A percentile compares a stretch with the other conserved stretches of the same genome.
Conservation (phyloP, 2,888 invertebrate genomes). For the Pocota personata region DNA sequence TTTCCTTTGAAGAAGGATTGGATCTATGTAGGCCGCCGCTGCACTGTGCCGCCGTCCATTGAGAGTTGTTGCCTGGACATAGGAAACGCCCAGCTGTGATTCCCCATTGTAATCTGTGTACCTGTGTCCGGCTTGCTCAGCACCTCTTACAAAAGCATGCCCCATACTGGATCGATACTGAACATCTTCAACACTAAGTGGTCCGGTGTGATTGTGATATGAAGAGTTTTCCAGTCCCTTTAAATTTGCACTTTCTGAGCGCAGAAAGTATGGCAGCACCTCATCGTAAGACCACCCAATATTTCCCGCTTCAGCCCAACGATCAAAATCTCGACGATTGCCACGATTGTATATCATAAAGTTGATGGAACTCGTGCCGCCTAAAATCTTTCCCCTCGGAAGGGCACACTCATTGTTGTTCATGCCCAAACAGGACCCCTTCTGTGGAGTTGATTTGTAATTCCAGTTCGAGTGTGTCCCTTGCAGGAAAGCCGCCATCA, state of each 20-base stretch:
- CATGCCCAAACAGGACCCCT: constrained; percentile 84
- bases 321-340: constrained; percentile 88
- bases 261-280: constrained; percentile 85
- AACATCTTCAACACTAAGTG: constrained; percentile 86
- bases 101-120: constrained; percentile 88
- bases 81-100: constrained; percentile 86
- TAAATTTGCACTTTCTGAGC: constrained; percentile 84
- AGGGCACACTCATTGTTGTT: constrained; percentile 81
- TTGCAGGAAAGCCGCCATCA: constrained; percentile 79
- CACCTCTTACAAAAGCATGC: constrained; percentile 85
- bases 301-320: constrained; percentile 87
- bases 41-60: constrained; percentile 87
- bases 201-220: constrained; percentile 86
- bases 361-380: constrained; percentile 86
- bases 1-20: constrained; percentile 81
- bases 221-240: constrained; percentile 83
- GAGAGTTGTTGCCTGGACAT: constrained; percentile 86
- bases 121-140: constrained; percentile 86
- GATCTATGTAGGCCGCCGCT: constrained; percentile 86
- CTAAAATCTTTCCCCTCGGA: constrained; percentile 85
- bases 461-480: constrained; percentile 87
- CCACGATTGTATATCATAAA: constrained; percentile 91
- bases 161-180: constrained; percentile 84
- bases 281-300: constrained; percentile 89
- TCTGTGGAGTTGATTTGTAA: constrained; percentile 87